phyloP scores from a whole-genome alignment of 2,888 invertebrate species.

The Rhorus exstirpatorius region DNA sequence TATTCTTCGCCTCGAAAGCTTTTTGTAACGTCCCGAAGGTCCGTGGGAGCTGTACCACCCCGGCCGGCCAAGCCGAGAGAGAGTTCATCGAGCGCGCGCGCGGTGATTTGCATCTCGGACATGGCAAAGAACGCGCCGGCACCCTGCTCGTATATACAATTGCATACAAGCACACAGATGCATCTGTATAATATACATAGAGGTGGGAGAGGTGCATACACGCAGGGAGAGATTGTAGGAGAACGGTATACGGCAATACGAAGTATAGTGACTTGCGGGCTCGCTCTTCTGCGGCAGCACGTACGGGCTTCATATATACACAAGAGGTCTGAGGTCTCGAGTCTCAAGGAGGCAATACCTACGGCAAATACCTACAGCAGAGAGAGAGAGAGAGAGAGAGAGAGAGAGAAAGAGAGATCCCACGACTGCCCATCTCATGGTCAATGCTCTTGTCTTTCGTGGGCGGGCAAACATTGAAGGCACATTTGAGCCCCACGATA shows the following conservation, averaged over 20 bases:
- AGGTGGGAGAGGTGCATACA: neutral
- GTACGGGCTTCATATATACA: constrained; percentile 44
- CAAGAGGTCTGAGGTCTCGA: constrained; percentile 63
- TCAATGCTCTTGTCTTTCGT: constrained; percentile 57
- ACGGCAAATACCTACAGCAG: constrained; percentile 66
- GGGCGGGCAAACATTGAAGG: constrained; percentile 46
- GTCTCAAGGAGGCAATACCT: constrained; percentile 63
- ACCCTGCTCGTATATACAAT: constrained; percentile 27
- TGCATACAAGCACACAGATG: neutral
- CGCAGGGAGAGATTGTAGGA: constrained; percentile 39
- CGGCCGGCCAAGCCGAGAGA: constrained; percentile 50
- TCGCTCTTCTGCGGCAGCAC: constrained; percentile 54
- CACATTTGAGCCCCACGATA: constrained; percentile 30
- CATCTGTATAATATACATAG: neutral
- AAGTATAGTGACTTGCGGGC: constrained; percentile 67
- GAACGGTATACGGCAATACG: constrained; percentile 62
- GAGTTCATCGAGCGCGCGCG: constrained; percentile 68
- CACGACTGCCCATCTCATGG: constrained; percentile 59
- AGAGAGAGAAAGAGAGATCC: too few species aligned
- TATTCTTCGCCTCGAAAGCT: constrained; percentile 53
- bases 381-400: too few species aligned
- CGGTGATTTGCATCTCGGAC: constrained; percentile 70
- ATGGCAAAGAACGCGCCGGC: constrained; percentile 64
- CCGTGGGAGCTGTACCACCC: constrained; percentile 37
- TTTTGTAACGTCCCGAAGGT: constrained; percentile 43